phyloP scores from a whole-genome alignment of 2,888 invertebrate genomes.

The Cheilosia impressa region DNA sequence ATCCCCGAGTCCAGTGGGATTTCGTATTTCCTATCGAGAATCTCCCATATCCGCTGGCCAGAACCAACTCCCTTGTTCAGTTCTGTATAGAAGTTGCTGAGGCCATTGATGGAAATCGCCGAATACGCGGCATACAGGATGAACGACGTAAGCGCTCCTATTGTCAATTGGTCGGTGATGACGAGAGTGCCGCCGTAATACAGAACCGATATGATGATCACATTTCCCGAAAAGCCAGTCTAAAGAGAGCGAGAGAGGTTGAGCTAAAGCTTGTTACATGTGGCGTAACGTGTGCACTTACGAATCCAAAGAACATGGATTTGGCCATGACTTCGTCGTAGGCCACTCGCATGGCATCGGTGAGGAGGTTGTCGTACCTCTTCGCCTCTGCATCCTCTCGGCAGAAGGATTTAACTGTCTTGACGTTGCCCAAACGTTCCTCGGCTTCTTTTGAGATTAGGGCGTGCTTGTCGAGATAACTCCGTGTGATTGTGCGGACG shows the following conservation, averaged over 20 bases:
- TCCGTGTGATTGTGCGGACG: conserved; percentile 92
- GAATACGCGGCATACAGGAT: conserved; percentile 97
- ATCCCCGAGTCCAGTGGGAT: conserved; percentile 87
- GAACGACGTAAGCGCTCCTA: conserved; percentile 96
- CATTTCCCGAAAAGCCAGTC: conserved; percentile 95
- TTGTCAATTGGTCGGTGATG: conserved; percentile 89
- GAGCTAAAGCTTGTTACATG: not conserved
- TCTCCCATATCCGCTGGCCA: conserved; percentile 93
- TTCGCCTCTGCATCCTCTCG: conserved; percentile 91
- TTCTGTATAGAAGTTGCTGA: conserved; percentile 97
- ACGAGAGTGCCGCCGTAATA: conserved; percentile 97
- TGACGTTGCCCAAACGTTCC: conserved; percentile 95
- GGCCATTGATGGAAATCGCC: conserved; percentile 93
- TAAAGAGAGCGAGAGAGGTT: conserved; percentile 81
- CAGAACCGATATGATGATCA: conserved; percentile 94
- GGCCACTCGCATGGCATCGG: conserved; percentile 89
- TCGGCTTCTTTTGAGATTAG: conserved; percentile 90
- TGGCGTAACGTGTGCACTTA: conserved; percentile 81
- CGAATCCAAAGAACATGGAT: conserved; percentile 96
- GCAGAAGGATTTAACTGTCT: conserved; percentile 96
- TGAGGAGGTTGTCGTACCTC: conserved; percentile 88
- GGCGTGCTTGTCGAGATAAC: conserved; percentile 90
- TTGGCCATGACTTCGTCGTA: conserved; percentile 94
- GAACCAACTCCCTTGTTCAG: conserved; percentile 97
- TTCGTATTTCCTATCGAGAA: conserved; percentile 91